Conservation (phyloP, 1,140 invertebrate genomes). For the Leguminivora glycinivorella region DNA sequence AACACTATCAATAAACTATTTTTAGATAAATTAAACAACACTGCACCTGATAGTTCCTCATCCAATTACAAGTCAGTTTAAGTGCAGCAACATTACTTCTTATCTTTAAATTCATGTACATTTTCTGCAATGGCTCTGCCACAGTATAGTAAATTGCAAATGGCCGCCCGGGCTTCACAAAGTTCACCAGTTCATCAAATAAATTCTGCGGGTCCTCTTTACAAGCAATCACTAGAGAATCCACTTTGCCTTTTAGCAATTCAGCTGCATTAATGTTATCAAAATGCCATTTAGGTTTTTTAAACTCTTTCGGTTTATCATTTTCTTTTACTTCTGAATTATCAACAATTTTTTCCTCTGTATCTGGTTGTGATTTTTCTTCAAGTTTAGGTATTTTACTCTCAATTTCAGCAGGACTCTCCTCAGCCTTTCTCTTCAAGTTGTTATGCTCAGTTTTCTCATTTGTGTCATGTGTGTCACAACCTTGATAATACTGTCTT, state of each 20-base stretch:
- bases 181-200: slow-evolving; percentile 85
- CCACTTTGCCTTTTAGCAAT: slow-evolving; percentile 82
- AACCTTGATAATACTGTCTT: slow-evolving; percentile 81
- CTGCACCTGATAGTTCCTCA: slow-evolving; percentile 93
- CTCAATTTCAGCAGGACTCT: slow-evolving; percentile 44
- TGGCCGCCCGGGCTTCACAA: slow-evolving; percentile 87
- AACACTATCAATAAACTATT: slow-evolving; percentile 19
- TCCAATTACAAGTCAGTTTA: slow-evolving; percentile 90
- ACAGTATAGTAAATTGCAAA: slow-evolving; percentile 91
- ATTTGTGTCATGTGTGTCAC: slow-evolving; percentile 52
- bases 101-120: slow-evolving; percentile 87
- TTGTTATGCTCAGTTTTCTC: slow-evolving; percentile 46
- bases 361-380: slow-evolving; percentile 28
- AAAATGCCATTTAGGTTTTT: slow-evolving; percentile 83
- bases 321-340: slow-evolving; percentile 36
- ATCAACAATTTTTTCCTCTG: slow-evolving; percentile 31
- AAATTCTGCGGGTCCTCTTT: slow-evolving; percentile 93
- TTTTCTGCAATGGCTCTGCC: slow-evolving; percentile 89
- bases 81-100: slow-evolving; percentile 85
- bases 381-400: slow-evolving; percentile 52
- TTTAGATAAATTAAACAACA: background rate
- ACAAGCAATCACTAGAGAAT: slow-evolving; percentile 88
- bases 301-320: slow-evolving; percentile 47
- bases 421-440: slow-evolving; percentile 62
- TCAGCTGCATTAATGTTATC: slow-evolving; percentile 82